phyloP scores from a whole-genome alignment of 2,888 invertebrate species.

The Hypercompe scribonia region DNA sequence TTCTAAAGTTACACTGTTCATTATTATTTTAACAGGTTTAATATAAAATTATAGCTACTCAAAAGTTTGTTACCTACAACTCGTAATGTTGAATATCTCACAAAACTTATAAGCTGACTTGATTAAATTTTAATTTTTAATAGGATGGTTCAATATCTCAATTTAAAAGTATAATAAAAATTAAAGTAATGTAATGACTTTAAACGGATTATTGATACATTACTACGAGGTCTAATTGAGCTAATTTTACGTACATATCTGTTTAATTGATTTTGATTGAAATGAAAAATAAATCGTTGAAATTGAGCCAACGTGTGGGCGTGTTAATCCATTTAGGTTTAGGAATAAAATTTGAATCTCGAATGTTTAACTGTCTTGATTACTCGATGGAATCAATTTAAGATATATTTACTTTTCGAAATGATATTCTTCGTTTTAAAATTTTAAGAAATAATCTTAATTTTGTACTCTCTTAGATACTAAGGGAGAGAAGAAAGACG shows the following conservation, averaged over 20 bases:
- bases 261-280: not conserved
- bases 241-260: not conserved
- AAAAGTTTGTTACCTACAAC: constrained; percentile 5
- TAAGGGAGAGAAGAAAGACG: no score
- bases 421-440: not conserved
- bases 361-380: not conserved
- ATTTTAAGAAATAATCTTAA: no score
- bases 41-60: constrained; percentile 8
- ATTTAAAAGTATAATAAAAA: not conserved
- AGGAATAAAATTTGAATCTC: not conserved
- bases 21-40: constrained; percentile 4
- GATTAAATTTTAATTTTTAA: constrained; percentile 16
- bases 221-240: not conserved
- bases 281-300: not conserved
- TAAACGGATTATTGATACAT: not conserved
- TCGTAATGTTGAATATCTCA: constrained; percentile 8
- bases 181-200: not conserved
- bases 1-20: not conserved
- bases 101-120: not conserved
- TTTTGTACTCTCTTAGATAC: no score
- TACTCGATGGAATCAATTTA: not conserved
- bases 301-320: not conserved
- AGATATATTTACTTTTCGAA: not conserved
- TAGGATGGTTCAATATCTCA: not conserved
- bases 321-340: not conserved